Conservation (phyloP, 2,797 vertebrate genomes). For the Clamator glandarius region DNA sequence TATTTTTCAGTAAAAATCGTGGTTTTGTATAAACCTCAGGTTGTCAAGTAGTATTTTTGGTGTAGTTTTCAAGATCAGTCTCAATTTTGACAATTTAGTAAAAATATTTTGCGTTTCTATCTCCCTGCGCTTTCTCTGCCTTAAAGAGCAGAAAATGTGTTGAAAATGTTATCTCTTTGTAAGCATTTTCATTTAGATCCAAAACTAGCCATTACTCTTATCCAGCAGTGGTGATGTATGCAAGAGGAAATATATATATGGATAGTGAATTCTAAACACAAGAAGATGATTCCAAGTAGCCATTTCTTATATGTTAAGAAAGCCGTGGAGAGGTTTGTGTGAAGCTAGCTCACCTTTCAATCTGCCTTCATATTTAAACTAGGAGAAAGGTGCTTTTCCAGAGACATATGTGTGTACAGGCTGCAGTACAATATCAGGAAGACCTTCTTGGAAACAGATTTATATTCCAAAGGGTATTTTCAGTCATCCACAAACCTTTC, state of each 20-base stretch:
- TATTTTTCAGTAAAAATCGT: not conserved
- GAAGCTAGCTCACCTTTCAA: not conserved
- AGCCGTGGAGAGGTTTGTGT: not conserved
- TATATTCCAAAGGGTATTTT: not conserved
- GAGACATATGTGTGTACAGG: rapidly evolving
- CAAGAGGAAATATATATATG: not conserved
- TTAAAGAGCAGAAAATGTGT: constrained; percentile 47
- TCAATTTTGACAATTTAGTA: not conserved
- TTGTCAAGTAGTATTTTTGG: not conserved
- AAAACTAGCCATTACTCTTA: constrained; percentile 26
- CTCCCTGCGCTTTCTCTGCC: not conserved
- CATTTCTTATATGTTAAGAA: not conserved
- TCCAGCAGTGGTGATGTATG: not conserved
- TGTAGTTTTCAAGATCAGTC: not conserved
- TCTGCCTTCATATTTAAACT: not conserved
- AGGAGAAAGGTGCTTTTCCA: not conserved
- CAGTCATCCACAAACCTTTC: not conserved
- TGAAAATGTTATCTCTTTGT: constrained; percentile 56
- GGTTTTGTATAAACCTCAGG: not conserved
- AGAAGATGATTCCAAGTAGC: not conserved
- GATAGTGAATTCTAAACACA: not conserved
- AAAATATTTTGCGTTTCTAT: not conserved
- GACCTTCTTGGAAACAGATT: not conserved
- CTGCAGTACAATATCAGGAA: not conserved
- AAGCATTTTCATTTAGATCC: constrained; percentile 57